Evolutionary conservation across 2,888 invertebrate genomes (phyloP).

Genomic region (Nymphalis polychloros): DNA sequence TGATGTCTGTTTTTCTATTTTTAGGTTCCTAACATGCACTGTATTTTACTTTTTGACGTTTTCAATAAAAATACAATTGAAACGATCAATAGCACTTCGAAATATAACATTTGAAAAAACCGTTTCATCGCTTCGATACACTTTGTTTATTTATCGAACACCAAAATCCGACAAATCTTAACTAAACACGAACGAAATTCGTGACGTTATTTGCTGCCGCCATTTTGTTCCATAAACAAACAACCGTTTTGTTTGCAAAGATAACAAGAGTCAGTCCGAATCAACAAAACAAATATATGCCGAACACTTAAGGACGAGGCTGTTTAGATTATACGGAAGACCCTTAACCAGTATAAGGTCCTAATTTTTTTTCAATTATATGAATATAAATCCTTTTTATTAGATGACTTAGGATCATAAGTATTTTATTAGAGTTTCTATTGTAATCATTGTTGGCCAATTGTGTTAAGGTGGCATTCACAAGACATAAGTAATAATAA

Average conservation of each 20-base stretch:
- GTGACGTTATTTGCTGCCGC: conserved; percentile 42
- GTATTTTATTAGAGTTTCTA: neutral
- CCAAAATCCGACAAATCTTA: conserved; percentile 47
- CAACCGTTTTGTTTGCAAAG: conserved; percentile 67
- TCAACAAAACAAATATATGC: conserved; percentile 74
- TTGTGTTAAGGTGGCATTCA: too few relatives aligned
- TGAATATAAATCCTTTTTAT: neutral
- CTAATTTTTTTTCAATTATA: conserved; percentile 8
- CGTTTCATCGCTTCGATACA: conserved; percentile 28
- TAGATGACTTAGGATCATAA: neutral
- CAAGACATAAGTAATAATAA: too few relatives aligned
- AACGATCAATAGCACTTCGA: neutral
- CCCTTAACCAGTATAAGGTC: conserved; percentile 23
- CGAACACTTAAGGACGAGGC: conserved; percentile 60
- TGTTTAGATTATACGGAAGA: conserved; percentile 35
- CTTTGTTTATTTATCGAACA: conserved; percentile 43
- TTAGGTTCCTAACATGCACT: neutral
- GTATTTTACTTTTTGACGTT: neutral
- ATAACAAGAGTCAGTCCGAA: conserved; percentile 70
- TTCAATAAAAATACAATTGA: neutral
- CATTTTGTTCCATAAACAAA: conserved; percentile 53
- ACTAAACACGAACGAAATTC: conserved; percentile 42
- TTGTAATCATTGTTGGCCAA: neutral
- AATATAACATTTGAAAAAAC: conserved; percentile 7
- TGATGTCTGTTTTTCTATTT: too few relatives aligned